These are phyloP conservation scores for Hyposoter didymator DNA, from an alignment of 2,888 invertebrate species.

Conservation along the genomic window DNA sequence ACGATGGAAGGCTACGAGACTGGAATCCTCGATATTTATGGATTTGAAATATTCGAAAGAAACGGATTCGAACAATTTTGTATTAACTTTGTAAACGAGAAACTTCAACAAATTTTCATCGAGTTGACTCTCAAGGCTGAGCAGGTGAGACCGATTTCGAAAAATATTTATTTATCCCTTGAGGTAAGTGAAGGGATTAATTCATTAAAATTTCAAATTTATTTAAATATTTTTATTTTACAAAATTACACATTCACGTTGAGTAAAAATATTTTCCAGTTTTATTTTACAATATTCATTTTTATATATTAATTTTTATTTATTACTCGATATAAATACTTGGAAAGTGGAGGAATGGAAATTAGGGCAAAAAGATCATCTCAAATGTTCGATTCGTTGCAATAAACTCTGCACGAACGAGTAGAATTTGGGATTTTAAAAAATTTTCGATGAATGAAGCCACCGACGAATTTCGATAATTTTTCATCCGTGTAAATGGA, in stretches of 20 bases:
- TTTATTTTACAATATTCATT: background rate
- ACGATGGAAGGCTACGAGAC: slow-evolving; percentile 84
- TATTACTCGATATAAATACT: slow-evolving; percentile 60
- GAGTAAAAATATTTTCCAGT: background rate
- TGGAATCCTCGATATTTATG: slow-evolving; percentile 90
- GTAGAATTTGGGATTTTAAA: background rate
- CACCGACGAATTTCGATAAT: background rate
- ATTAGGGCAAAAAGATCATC: background rate
- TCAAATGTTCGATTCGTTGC: background rate
- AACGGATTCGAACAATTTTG: slow-evolving; percentile 91
- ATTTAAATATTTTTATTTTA: slow-evolving; percentile 3
- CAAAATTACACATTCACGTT: background rate
- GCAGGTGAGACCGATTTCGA: slow-evolving; percentile 84
- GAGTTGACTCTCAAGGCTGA: slow-evolving; percentile 89
- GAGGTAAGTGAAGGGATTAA: background rate
- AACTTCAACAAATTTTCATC: slow-evolving; percentile 90
- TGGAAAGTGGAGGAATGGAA: background rate
- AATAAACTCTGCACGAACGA: background rate
- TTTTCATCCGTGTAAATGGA: background rate
- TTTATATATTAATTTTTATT: background rate
- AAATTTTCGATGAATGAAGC: background rate
- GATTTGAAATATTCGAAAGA: slow-evolving; percentile 89
- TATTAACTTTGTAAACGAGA: slow-evolving; percentile 90
- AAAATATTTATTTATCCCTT: background rate
- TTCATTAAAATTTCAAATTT: background rate